Evolutionary conservation across 2,797 vertebrate species (phyloP).

Genomic region (Spinibarbus caldwelli): DNA sequence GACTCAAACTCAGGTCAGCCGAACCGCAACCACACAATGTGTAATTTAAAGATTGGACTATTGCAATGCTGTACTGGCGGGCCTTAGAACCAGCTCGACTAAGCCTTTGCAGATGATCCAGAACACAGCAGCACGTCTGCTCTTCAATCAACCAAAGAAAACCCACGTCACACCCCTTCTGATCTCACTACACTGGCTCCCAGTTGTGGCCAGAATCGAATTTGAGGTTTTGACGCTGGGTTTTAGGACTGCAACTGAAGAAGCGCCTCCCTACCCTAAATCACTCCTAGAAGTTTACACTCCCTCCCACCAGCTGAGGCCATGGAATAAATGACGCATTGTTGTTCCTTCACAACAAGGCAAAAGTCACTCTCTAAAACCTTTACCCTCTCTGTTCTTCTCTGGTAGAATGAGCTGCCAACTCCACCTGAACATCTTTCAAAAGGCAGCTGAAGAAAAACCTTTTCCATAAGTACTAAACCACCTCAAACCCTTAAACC

Average conservation of each 20-base stretch:
- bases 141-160: neutral
- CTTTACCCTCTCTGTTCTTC: neutral
- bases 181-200: constrained; percentile 7
- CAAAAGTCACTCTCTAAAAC: neutral
- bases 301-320: neutral
- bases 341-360: neutral
- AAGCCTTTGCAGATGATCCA: neutral
- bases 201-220: neutral
- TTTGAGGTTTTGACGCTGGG: neutral
- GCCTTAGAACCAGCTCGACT: neutral
- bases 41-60: neutral
- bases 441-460: neutral
- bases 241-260: neutral
- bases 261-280: neutral
- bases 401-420: neutral
- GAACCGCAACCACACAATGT: neutral
- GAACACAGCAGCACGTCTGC: neutral
- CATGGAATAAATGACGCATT: neutral
- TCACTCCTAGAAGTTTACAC: neutral
- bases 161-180: neutral
- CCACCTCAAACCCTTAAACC: neutral
- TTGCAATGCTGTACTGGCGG: neutral
- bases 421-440: neutral
- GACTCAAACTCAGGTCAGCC: neutral
- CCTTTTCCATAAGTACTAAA: neutral